Base-by-base conservation (phyloP, 2,113 vertebrate genomes). In the Nibea albiflora region DNA sequence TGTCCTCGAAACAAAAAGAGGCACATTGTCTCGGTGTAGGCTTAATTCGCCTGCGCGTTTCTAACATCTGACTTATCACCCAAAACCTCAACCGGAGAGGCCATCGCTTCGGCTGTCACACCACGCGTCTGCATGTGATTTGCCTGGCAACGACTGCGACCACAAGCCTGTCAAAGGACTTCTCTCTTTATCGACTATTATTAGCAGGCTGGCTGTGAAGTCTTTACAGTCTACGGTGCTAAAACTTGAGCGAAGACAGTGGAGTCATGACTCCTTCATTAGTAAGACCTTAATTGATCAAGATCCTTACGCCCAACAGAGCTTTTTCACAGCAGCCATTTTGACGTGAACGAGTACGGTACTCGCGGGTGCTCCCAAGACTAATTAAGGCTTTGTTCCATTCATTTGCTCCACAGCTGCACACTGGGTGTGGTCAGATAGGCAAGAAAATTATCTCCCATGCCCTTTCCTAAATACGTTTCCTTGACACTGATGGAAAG, bases 91-190 rank as follows among this genome's bases (percentile, higher is more conserved):
- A 60, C 58, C 57, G 20, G 15, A 28, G 14, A 47, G 39, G 28
- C 16, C 7, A 14, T 77, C 73, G 56, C 46, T n/a, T 20, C 2
- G 39, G 31, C 12, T 24, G 22, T 44, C 46, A 53, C 61, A 65
- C 16, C 31, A 42, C 16, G 20, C 49, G 11, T 56, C 22, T 16
- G 15, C 75, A 85, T 68, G 69, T 74, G 67, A 80, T 65, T 8
- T n/a, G 52, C 22, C 2, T 14, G 16, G 4, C 12, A 22, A 20
- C 8, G 20, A 11, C 69, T 42, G 3, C 15, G 31, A 79, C 53
- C n/a, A 53, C 67, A 19, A 52, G 42, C 11, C 22, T 76, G 65
- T 11, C 35, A 44, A 2, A 0, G 5, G 1, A 76, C 26, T 11
- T 53, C 1, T 79, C 68, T 66, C 56, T 70, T 39, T 39, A 39